Evolutionary conservation across 2,113 vertebrate species (phyloP).

Genomic region (Campylorhamphus procurvoides): DNA sequence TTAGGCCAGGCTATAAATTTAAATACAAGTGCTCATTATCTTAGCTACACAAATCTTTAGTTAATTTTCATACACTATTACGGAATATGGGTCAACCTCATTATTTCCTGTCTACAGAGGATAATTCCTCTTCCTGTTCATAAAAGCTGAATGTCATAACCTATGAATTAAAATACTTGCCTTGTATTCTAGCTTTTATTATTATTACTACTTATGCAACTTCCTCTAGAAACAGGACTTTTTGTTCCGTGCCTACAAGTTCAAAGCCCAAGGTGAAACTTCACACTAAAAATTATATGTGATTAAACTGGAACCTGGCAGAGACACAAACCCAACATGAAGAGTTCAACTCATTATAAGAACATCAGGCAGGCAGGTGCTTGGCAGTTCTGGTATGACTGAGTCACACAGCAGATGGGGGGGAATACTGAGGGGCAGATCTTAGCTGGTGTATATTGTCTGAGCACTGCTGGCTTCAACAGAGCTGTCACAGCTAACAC

Average conservation of each 20-base stretch:
- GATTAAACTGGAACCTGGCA: conserved; percentile 55
- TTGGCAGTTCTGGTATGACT: neutral
- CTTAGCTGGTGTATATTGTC: neutral
- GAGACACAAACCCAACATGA: conserved; percentile 30
- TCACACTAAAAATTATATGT: conserved; percentile 7
- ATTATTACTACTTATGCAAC: neutral
- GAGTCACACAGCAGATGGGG: conserved; percentile 9
- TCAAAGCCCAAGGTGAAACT: conserved; percentile 48
- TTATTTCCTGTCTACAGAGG: conserved; percentile 36
- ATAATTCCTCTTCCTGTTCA: conserved; percentile 38
- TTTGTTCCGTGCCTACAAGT: neutral
- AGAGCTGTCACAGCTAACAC: neutral
- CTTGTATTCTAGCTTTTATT: neutral
- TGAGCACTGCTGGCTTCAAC: neutral
- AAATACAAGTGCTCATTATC: conserved; percentile 36
- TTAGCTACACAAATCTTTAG: conserved; percentile 23
- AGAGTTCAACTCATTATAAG: conserved; percentile 49
- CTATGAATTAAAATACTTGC: conserved; percentile 16
- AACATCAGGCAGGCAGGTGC: conserved; percentile 34
- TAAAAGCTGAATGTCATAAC: conserved; percentile 43
- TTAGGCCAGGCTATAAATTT: conserved; percentile 3
- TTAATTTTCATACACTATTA: conserved; percentile 31
- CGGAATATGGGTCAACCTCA: conserved; percentile 25
- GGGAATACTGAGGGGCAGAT: conserved; percentile 10
- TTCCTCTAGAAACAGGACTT: conserved; percentile 23